Evolutionary conservation across 2,888 invertebrate genomes (phyloP).

Genomic region (Eudemis profundana): DNA sequence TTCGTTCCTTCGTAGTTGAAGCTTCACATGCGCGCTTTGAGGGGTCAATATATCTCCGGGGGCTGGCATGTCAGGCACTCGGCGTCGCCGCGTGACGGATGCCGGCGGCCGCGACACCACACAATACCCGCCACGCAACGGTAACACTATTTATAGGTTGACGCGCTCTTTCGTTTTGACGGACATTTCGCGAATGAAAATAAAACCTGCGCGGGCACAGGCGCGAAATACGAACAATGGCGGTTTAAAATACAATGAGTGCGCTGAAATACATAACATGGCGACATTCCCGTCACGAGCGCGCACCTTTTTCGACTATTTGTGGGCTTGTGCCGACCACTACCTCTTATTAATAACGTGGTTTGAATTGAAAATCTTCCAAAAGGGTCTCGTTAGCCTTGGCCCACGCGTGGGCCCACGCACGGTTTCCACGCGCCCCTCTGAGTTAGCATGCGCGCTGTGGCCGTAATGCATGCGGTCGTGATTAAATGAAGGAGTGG

Average conservation of each 20-base stretch:
- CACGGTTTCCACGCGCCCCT: constrained; percentile 37
- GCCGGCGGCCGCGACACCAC: constrained; percentile 49
- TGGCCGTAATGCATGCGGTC: constrained; percentile 63
- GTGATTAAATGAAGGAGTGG: constrained; percentile 67
- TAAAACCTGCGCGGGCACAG: constrained; percentile 60
- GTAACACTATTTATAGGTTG: constrained; percentile 58
- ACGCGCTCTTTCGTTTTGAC: constrained; percentile 52
- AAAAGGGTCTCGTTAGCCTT: constrained; percentile 48
- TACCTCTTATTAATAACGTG: constrained; percentile 80
- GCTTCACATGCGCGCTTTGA: constrained; percentile 3
- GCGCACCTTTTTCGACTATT: constrained; percentile 80
- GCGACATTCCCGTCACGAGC: constrained; percentile 82
- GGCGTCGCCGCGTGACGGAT: constrained; percentile 54
- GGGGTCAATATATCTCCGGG: constrained; percentile 27
- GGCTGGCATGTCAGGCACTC: constrained; percentile 11
- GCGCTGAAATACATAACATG: constrained; percentile 76
- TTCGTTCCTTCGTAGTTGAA: constrained; percentile 6
- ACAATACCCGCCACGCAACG: constrained; percentile 45
- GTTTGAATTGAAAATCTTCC: constrained; percentile 70
- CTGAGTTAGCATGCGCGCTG: constrained; percentile 62
- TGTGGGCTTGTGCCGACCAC: constrained; percentile 67
- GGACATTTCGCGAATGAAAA: constrained; percentile 54
- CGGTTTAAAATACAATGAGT: constrained; percentile 83
- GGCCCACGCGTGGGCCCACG: constrained; percentile 44
- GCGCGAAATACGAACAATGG: constrained; percentile 83